Evolutionary conservation across 2,113 vertebrate species (phyloP), one percentile per base, ranked within the genome.

Genomic region (Vidua macroura): DNA sequence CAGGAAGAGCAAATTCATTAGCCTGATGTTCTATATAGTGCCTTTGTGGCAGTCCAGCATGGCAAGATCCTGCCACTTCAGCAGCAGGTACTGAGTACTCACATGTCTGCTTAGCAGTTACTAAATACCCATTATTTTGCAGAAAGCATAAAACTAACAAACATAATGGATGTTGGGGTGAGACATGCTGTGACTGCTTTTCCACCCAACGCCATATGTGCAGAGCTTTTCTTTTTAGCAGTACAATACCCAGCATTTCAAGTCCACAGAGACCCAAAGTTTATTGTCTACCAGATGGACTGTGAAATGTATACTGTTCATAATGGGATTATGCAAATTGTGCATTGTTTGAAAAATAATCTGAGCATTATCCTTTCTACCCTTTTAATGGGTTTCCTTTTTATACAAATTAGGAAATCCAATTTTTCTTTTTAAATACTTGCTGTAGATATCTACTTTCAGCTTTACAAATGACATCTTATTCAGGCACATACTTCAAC

Each of bases 321-420:
- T 96, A 97, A 98, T 92, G 96, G 96, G 96, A 97, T 98, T 98
- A 97, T 92, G 96, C 86, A 97, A 97, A 86, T 96, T 96, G 91
- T 91, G 97, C 96, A 95, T 97, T 98, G 96, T 98, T 95, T 96
- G 86, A 94, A 97, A 97, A 96, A 97, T 97, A 98, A 98, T 97
- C 90, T 77, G 81, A 96, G 85, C 60, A 94, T 97, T 97, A 97
- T 96, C 87, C 95, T 96, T 91, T 89, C 55, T 89, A 83, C 35
- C 33, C 75, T 86, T 84, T 75, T 46, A 95, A 59, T 66, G 88
- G 67, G 31, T 91, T 97, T 97, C 94, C 95, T 84, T 97, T 96
- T 96, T 92, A 92, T 72, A 96, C 87, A 96, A 97, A 97, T 97
- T 98, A 97, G 86, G 93, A 98, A 97, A 94, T 70, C 84, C 81